Conservation (phyloP, 2,888 invertebrate genomes). For the Argyresthia albistria region DNA sequence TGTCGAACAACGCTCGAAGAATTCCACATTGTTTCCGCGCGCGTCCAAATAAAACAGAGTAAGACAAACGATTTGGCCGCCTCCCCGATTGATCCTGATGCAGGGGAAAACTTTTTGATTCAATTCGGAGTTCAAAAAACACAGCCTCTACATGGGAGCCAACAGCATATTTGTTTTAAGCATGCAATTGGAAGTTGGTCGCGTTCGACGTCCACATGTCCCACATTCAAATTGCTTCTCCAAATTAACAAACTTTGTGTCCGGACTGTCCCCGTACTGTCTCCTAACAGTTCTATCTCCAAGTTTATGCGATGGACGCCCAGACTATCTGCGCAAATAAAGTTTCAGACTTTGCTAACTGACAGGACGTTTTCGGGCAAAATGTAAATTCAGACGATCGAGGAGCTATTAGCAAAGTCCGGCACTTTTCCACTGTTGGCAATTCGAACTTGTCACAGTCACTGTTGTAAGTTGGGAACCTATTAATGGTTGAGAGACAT, state of each 20-base stretch:
- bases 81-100: neutral
- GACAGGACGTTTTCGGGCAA: neutral
- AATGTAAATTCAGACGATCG: neutral
- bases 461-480: too few relatives aligned
- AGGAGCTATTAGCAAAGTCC: too few relatives aligned
- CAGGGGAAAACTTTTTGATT: neutral
- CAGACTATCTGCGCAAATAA: constrained; percentile 5
- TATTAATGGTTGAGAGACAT: too few relatives aligned
- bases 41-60: neutral
- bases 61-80: neutral
- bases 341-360: constrained; percentile 1
- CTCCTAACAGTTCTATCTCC: constrained; percentile 6
- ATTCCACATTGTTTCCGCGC: too few relatives aligned
- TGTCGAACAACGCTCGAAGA: too few relatives aligned
- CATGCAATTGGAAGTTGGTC: constrained; percentile 39
- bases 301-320: constrained; percentile 8
- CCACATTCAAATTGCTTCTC: constrained; percentile 22
- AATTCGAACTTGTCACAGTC: too few relatives aligned
- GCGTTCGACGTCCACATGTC: constrained; percentile 24
- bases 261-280: constrained; percentile 7
- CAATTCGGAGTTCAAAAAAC: neutral
- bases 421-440: too few relatives aligned
- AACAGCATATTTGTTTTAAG: constrained; percentile 29
- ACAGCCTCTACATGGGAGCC: constrained; percentile 12
- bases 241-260: constrained; percentile 44